Percentiles rank a stretch among this genome's conserved stretches.
These are phyloP conservation scores for Corvus hawaiiensis DNA, from an alignment of 2,113 vertebrate species.

Conservation along the genomic window DNA sequence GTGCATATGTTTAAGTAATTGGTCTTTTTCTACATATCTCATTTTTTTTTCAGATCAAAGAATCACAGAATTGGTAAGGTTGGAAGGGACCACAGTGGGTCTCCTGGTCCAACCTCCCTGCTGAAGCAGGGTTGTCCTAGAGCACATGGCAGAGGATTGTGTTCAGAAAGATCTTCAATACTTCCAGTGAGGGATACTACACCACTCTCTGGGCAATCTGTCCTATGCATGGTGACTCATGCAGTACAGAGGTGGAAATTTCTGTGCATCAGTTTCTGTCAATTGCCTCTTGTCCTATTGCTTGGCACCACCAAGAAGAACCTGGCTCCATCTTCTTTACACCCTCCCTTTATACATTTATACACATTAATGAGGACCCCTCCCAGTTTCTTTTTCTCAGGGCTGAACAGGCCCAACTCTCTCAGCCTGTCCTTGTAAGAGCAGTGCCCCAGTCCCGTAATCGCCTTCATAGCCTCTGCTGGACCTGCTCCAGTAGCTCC, in stretches of 20 bases:
- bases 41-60: not conserved
- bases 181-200: not conserved
- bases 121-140: not conserved
- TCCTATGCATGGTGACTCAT: rapidly evolving
- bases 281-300: not conserved
- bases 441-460: not conserved
- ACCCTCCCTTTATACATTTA: not conserved
- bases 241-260: not conserved
- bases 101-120: not conserved
- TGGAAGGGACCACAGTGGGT: not conserved
- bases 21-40: not conserved
- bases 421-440: not conserved
- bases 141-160: not conserved
- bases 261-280: not conserved
- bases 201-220: not conserved
- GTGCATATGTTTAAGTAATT: not conserved
- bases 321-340: not conserved
- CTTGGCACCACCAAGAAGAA: not conserved
- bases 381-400: not conserved
- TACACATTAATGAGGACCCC: not conserved
- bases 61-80: not conserved
- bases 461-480: rapidly evolving
- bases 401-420: not conserved
- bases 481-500: not conserved
- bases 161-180: not conserved